Conservation (phyloP, 2,888 invertebrate genomes). For the Boloria selene region DNA sequence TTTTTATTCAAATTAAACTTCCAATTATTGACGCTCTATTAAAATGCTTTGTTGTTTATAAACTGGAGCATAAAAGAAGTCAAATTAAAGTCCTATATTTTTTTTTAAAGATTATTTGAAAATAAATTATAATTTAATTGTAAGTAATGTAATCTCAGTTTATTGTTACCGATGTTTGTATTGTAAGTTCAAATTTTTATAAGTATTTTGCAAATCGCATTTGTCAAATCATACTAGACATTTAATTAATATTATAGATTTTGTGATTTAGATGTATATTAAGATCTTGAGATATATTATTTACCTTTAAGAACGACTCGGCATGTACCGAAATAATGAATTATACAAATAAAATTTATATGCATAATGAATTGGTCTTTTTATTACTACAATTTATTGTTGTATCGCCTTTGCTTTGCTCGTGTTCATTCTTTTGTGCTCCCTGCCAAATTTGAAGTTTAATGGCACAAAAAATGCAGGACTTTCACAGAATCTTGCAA, state of each 20-base stretch:
- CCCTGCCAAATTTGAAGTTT: no score
- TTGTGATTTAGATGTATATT: slow-evolving; percentile 46
- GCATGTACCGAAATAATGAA: slow-evolving; percentile 35
- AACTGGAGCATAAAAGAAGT: slow-evolving; percentile 9
- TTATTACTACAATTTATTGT: not conserved
- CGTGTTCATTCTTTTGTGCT: no score
- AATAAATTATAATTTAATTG: slow-evolving; percentile 31
- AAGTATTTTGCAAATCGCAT: slow-evolving; percentile 32
- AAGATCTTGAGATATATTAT: slow-evolving; percentile 41
- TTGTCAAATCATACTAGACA: slow-evolving; percentile 37
- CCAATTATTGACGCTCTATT: slow-evolving; percentile 6
- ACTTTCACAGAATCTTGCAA: no score
- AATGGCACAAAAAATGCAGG: no score
- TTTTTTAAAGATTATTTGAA: not conserved
- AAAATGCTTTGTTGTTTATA: slow-evolving; percentile 13
- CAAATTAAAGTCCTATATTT: slow-evolving; percentile 8
- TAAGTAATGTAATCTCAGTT: slow-evolving; percentile 45
- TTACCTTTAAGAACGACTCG: slow-evolving; percentile 37
- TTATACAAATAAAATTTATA: slow-evolving; percentile 41
- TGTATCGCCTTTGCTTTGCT: no score
- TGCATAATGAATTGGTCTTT: slow-evolving; percentile 29
- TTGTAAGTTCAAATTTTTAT: slow-evolving; percentile 38
- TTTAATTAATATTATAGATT: slow-evolving; percentile 38
- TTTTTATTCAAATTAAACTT: slow-evolving; percentile 23
- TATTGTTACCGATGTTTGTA: slow-evolving; percentile 43